phyloP scores from a whole-genome alignment of 2,888 invertebrate genomes.

The Drosophila borealis region DNA sequence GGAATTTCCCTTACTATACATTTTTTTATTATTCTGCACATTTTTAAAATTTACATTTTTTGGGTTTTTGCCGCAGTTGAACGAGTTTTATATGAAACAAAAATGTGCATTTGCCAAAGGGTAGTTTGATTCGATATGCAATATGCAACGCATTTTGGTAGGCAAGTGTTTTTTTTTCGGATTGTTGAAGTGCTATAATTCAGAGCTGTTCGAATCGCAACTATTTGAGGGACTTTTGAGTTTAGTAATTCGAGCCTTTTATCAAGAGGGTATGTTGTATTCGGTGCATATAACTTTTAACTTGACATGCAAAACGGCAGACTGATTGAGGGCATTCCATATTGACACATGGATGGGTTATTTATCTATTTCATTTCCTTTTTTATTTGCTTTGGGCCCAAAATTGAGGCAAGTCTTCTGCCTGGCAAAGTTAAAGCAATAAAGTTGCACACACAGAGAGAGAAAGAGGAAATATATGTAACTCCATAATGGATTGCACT shows the following conservation, averaged over 20 bases:
- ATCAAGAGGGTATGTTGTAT: constrained; percentile 1
- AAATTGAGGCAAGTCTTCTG: not conserved
- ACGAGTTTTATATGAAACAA: constrained; percentile 1
- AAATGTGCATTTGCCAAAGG: not conserved
- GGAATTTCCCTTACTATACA: constrained; percentile 19
- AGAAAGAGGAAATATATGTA: constrained; percentile 45
- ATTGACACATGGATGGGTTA: constrained; percentile 21
- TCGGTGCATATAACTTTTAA: constrained; percentile 6
- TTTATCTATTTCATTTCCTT: constrained; percentile 11
- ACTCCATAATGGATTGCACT: constrained; percentile 80
- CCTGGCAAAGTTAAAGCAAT: constrained; percentile 13
- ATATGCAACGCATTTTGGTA: not conserved
- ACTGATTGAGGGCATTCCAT: constrained; percentile 45
- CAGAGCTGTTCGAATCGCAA: too few species aligned
- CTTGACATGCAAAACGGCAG: constrained; percentile 32
- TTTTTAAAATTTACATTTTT: constrained; percentile 21
- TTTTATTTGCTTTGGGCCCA: not conserved
- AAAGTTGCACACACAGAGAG: constrained; percentile 17
- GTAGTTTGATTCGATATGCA: constrained; percentile 1
- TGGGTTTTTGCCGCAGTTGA: constrained; percentile 11
- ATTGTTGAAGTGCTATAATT: too few species aligned
- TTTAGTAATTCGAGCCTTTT: not conserved
- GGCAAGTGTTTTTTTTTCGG: not conserved
- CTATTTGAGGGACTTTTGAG: too few species aligned
- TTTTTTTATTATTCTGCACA: constrained; percentile 5